phyloP scores from a whole-genome alignment of 1,140 invertebrate genomes.

The Drosophila orosa region DNA sequence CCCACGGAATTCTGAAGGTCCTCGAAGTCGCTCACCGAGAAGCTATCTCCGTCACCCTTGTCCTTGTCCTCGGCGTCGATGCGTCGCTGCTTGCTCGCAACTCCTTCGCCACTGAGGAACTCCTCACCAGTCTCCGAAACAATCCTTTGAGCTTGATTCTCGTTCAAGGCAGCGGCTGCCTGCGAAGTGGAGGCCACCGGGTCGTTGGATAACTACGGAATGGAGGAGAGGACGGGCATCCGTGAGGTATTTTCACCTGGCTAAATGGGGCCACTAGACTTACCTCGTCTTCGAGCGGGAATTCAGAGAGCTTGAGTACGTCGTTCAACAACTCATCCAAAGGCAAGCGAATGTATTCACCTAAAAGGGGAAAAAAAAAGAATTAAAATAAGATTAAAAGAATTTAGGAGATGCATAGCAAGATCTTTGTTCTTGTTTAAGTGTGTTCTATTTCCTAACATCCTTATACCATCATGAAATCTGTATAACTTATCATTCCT shows the following conservation, averaged over 20 bases:
- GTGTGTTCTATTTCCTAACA: neutral
- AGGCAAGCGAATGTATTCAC: conserved; percentile 83
- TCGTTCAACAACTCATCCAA: conserved; percentile 83
- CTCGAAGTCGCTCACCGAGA: conserved; percentile 60
- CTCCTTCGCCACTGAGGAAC: conserved; percentile 21
- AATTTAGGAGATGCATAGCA: neutral
- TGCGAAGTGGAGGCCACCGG: conserved; percentile 78
- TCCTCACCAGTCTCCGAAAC: conserved; percentile 70
- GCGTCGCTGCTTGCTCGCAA: conserved; percentile 19
- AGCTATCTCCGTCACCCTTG: conserved; percentile 44
- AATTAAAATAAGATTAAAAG: neutral
- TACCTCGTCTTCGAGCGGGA: conserved; percentile 76
- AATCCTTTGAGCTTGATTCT: conserved; percentile 35
- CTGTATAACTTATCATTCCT: neutral
- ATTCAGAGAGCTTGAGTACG: conserved; percentile 78
- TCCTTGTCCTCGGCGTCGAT: conserved; percentile 13
- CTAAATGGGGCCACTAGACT: conserved; percentile 11
- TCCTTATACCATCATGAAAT: neutral
- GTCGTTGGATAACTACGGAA: conserved; percentile 55
- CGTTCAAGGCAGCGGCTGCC: conserved; percentile 69
- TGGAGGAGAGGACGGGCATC: neutral
- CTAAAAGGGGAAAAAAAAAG: conserved; percentile 39
- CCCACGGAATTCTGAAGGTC: conserved; percentile 75
- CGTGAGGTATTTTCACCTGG: neutral
- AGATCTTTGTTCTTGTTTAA: conserved; percentile 1